These are phyloP conservation scores for Cygnus atratus DNA, from an alignment of 2,113 vertebrate species.

Conservation along the genomic window DNA sequence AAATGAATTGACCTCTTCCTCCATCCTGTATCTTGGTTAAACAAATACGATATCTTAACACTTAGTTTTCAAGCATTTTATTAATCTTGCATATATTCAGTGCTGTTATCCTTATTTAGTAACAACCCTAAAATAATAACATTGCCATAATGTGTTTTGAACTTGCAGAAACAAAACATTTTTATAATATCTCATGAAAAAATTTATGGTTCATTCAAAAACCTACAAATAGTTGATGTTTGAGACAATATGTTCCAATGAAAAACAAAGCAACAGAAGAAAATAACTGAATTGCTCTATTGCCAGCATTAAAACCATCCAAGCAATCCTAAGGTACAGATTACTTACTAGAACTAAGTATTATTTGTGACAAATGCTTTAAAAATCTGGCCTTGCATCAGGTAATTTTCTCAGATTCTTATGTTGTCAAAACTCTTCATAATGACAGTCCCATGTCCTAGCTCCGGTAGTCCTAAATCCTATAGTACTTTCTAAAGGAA, in stretches of 20 bases:
- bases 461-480: not conserved
- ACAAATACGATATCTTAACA: not conserved
- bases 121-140: not conserved
- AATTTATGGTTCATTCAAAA: not conserved
- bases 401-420: not conserved
- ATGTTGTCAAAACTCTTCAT: not conserved
- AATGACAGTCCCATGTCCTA: not conserved
- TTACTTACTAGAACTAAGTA: not conserved
- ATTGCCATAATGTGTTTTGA: not conserved
- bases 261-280: not conserved
- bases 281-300: not conserved
- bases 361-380: not conserved
- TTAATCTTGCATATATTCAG: not conserved
- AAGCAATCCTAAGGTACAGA: not conserved
- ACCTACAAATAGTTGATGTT: not conserved
- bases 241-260: not conserved
- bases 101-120: not conserved
- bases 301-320: not conserved
- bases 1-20: not conserved
- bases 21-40: not conserved
- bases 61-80: not conserved
- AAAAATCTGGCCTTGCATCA: not conserved
- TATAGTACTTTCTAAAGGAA: not conserved
- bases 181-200: not conserved
- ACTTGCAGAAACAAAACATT: not conserved